Evolutionary conservation across 37 sponge, comb jelly and placozoan genomes (phyloP), one percentile per base, ranked within the genome.

Genomic region (Oopsacas minuta): DNA sequence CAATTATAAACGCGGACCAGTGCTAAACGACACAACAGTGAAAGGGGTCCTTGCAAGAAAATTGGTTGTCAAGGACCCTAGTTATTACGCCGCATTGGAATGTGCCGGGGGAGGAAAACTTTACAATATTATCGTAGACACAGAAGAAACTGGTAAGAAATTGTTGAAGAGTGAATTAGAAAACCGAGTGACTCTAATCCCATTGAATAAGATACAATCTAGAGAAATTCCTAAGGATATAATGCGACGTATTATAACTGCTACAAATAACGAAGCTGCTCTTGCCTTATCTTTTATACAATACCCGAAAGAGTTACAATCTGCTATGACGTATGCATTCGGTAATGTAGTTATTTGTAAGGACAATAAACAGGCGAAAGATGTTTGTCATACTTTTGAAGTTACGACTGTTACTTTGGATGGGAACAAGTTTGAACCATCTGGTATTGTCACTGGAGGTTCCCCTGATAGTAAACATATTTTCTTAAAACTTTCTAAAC

Each of bases 261-360:
- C 75, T 32, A 61, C 75, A n/a, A 61, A 61, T 34, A 61, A 61
- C 30, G 85, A 90, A 38, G 96, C 84, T 28, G 83, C 85, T 12
- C 90, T 90, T 34, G 96, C 96, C 0, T 83, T 96, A 8, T 81
- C 87, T 23, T 85, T 96, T 52, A 87, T 96, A 52, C 92, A 89
- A 28, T 96, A 93, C 36, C 91, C 88, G 1, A 83, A 83, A 36
- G 94, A 93, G 38, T 81, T 95, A 1, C 85, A 93, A 36, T 82
- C 95, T 0, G 95, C 99, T 0, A 97, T 97, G 99, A 88, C 53
- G 39, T 97, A 87, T 81, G 91, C 93, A 37, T 97, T 97, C 85
- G 99, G 99, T 1, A 84, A 88, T 23, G 87, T 89, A 0, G 87
- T 97, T 35, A 82, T 97, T 36, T 97, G 99, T 75, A 86, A 89